Evolutionary conservation across 2,113 vertebrate species (phyloP).

Genomic region (Chamaea fasciata): DNA sequence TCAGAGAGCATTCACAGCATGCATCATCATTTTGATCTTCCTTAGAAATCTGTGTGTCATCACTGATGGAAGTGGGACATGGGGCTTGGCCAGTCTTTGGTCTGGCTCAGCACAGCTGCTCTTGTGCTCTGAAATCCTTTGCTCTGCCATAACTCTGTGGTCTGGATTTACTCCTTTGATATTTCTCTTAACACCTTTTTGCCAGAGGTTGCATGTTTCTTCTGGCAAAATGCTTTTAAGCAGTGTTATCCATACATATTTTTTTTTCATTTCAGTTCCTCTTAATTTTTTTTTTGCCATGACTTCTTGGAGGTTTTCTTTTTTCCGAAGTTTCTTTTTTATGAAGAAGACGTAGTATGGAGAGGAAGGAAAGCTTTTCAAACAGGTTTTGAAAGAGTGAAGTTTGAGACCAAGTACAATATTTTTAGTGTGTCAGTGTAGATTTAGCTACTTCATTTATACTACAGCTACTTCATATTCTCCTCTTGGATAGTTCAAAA

Average conservation of each 20-base stretch:
- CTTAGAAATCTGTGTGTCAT: not conserved
- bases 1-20: not conserved
- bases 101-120: not conserved
- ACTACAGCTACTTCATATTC: not conserved
- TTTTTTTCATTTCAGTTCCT: not conserved
- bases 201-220: not conserved
- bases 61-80: not conserved
- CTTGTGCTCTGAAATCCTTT: not conserved
- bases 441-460: not conserved
- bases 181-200: not conserved
- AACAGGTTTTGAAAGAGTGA: not conserved
- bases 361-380: not conserved
- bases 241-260: rapidly evolving
- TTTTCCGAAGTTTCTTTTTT: not conserved
- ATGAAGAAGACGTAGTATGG: not conserved
- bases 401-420: not conserved
- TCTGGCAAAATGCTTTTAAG: not conserved
- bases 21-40: not conserved
- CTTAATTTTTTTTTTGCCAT: not conserved
- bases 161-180: not conserved
- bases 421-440: not conserved
- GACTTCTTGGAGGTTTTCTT: not conserved
- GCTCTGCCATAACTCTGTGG: rapidly evolving
- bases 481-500: not conserved
- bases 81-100: not conserved